Conservation (phyloP, 2,113 vertebrate genomes). For the Barnardius zonarius region DNA sequence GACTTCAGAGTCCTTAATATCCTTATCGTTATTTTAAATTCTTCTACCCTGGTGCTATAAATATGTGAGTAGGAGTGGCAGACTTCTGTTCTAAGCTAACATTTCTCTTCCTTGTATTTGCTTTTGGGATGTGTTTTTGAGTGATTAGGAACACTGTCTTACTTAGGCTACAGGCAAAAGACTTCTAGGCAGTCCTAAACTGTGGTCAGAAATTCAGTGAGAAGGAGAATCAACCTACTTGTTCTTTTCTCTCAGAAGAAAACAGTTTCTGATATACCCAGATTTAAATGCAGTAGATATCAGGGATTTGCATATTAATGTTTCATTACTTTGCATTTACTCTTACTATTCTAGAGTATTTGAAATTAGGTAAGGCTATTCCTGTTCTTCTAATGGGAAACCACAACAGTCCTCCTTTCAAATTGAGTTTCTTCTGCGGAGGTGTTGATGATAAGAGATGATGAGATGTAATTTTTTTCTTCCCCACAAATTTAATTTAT, state of each 20-base stretch:
- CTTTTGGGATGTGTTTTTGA: background rate
- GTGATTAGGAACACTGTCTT: background rate
- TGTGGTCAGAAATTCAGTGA: background rate
- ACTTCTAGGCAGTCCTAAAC: background rate
- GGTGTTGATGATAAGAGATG: background rate
- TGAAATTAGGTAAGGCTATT: background rate
- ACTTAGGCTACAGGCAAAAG: background rate
- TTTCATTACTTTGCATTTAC: background rate
- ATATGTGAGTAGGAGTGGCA: slow-evolving; percentile 51
- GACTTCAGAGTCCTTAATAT: slow-evolving; percentile 25
- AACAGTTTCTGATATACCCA: background rate
- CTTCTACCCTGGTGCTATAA: slow-evolving; percentile 22
- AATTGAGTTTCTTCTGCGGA: background rate
- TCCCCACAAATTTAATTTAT: background rate
- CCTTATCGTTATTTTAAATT: background rate
- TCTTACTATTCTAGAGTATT: background rate
- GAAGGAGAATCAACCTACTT: background rate
- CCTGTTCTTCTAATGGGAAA: background rate
- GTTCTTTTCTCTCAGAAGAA: background rate
- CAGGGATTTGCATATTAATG: background rate
- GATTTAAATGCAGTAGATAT: background rate
- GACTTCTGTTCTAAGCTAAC: slow-evolving; percentile 20
- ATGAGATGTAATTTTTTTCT: background rate
- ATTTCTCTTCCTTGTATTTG: slow-evolving; percentile 17
- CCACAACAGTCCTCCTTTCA: background rate